These are phyloP conservation scores for Pogonomyrmex barbatus DNA, from an alignment of 1,140 invertebrate species.

Conservation along the genomic window DNA sequence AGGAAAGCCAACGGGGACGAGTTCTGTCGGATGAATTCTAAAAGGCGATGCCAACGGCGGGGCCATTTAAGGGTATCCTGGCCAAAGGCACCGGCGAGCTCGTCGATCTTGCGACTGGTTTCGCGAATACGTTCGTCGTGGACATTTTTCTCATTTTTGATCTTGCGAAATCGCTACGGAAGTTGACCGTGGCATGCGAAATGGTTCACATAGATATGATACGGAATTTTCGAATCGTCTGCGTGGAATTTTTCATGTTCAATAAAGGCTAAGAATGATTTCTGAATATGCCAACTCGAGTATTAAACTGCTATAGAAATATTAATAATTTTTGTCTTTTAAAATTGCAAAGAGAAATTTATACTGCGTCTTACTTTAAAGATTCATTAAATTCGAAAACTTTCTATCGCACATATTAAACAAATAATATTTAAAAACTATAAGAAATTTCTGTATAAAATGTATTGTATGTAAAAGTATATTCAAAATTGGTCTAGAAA, in stretches of 20 bases:
- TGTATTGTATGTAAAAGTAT: neutral
- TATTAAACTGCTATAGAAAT: neutral
- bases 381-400: neutral
- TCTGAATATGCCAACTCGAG: neutral
- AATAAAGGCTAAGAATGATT: neutral
- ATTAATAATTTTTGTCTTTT: neutral
- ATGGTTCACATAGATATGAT: slow-evolving; percentile 42
- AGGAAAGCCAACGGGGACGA: slow-evolving; percentile 69
- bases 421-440: neutral
- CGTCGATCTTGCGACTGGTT: slow-evolving; percentile 83
- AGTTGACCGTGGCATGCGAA: slow-evolving; percentile 11
- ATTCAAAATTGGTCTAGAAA: neutral
- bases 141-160: slow-evolving; percentile 66
- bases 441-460: neutral
- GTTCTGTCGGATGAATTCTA: slow-evolving; percentile 76
- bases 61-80: slow-evolving; percentile 83
- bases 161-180: slow-evolving; percentile 62
- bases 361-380: neutral
- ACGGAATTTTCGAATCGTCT: neutral
- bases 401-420: neutral
- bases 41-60: slow-evolving; percentile 80
- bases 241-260: neutral
- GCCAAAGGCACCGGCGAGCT: slow-evolving; percentile 78
- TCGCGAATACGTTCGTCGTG: slow-evolving; percentile 74
- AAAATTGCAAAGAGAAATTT: neutral